These are phyloP conservation scores for Onthophagus taurus DNA, from an alignment of 1,140 invertebrate species.

Conservation along the genomic window DNA sequence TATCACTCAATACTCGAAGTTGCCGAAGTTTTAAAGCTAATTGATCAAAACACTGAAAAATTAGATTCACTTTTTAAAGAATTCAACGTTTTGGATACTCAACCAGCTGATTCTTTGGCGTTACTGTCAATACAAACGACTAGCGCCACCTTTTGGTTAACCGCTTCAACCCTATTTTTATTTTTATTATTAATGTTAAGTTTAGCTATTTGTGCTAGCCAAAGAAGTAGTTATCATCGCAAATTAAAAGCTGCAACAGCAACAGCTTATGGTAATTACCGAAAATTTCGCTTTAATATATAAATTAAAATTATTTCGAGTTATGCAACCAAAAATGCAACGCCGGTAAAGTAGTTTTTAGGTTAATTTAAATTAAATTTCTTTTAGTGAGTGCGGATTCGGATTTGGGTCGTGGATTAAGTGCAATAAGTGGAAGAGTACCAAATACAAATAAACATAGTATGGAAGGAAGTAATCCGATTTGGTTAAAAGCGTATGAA, in stretches of 20 bases:
- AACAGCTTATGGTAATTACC: slow-evolving; percentile 72
- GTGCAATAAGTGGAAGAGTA: slow-evolving; percentile 60
- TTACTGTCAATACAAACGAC: slow-evolving; percentile 42
- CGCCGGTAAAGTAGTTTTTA: too few species aligned
- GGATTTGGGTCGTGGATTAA: slow-evolving; percentile 60
- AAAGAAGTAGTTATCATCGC: slow-evolving; percentile 70
- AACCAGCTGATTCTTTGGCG: slow-evolving; percentile 60
- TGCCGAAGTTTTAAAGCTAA: slow-evolving; percentile 67
- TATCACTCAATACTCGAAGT: slow-evolving; percentile 90
- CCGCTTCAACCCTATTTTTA: slow-evolving; percentile 69
- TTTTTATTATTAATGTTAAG: slow-evolving; percentile 67
- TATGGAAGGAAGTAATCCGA: slow-evolving; percentile 87
- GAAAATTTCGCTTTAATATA: neutral
- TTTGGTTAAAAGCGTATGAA: slow-evolving; percentile 90
- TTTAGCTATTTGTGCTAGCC: slow-evolving; percentile 69
- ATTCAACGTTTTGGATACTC: slow-evolving; percentile 81
- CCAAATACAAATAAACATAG: slow-evolving; percentile 93
- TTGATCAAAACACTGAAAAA: slow-evolving; percentile 86
- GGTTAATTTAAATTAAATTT: too few species aligned
- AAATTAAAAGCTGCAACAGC: slow-evolving; percentile 90
- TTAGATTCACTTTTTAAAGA: slow-evolving; percentile 85
- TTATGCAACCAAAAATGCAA: neutral
- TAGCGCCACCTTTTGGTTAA: slow-evolving; percentile 61
- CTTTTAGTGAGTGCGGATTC: slow-evolving; percentile 52
- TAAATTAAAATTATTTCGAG: neutral